Conservation (phyloP, 2,113 vertebrate species). For the Apodemus sylvaticus region DNA sequence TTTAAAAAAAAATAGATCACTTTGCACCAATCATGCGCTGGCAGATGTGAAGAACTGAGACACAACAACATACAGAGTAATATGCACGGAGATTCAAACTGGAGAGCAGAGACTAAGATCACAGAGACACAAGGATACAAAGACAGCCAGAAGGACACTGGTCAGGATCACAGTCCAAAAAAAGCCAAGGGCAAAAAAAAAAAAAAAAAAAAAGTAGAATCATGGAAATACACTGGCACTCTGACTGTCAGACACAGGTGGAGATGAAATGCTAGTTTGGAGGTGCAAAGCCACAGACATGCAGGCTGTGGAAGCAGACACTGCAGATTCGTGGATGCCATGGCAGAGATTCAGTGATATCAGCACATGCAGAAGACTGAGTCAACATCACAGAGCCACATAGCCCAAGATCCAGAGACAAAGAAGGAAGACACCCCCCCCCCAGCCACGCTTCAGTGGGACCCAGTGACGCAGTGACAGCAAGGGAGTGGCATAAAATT, state of each 20-base stretch:
- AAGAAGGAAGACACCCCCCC: constrained; percentile 21
- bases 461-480: not conserved
- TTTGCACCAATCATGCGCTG: not conserved
- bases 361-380: not conserved
- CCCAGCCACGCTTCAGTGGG: too few species aligned
- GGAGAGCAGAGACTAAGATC: not conserved
- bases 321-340: not conserved
- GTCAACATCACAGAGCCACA: not conserved
- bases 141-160: not conserved
- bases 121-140: not conserved
- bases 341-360: constrained; percentile 2
- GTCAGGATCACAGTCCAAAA: constrained; percentile 15
- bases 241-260: not conserved
- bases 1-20: not conserved
- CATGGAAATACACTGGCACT: not conserved
- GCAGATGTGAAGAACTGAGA: not conserved
- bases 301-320: not conserved
- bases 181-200: constrained; percentile 1
- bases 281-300: constrained; percentile 11
- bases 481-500: not conserved
- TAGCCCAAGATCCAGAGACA: constrained; percentile 11
- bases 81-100: not conserved
- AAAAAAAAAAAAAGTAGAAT: constrained; percentile 17
- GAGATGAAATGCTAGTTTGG: not conserved
- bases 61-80: constrained; percentile 7